These are phyloP conservation scores for Origma solitaria DNA, from an alignment of 2,113 vertebrate species.

Conservation along the genomic window DNA sequence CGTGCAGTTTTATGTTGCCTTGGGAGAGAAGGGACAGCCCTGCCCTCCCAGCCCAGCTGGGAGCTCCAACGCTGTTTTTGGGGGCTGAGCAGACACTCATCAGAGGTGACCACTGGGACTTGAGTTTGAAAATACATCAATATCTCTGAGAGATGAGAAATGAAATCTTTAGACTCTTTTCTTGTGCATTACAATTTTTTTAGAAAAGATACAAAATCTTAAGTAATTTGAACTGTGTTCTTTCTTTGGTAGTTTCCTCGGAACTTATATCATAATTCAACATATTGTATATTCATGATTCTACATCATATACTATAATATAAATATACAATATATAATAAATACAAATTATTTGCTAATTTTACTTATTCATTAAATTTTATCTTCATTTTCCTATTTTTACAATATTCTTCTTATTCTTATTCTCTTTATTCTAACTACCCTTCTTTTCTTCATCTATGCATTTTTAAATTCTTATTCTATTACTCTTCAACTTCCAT, in stretches of 20 bases:
- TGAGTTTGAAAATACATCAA: not conserved
- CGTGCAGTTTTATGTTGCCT: not conserved
- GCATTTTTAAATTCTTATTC: not conserved
- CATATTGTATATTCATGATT: not conserved
- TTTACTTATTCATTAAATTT: not conserved
- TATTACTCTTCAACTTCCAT: not conserved
- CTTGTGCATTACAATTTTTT: not conserved
- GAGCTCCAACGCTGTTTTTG: rapidly evolving
- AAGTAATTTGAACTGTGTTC: not conserved
- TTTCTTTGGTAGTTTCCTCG: not conserved
- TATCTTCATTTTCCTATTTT: not conserved
- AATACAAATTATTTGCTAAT: not conserved
- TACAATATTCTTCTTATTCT: not conserved
- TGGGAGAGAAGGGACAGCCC: not conserved
- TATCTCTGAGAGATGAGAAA: not conserved
- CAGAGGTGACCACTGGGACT: not conserved
- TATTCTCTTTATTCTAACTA: not conserved
- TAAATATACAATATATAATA: not conserved
- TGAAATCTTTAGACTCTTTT: not conserved
- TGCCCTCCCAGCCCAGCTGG: too few relatives aligned
- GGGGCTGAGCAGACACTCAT: not conserved
- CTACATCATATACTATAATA: not conserved
- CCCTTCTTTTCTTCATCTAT: not conserved
- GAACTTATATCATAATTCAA: not conserved
- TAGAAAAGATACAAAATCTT: not conserved